Base-by-base conservation (phyloP, 2,113 vertebrate genomes). In the Puma concolor region DNA sequence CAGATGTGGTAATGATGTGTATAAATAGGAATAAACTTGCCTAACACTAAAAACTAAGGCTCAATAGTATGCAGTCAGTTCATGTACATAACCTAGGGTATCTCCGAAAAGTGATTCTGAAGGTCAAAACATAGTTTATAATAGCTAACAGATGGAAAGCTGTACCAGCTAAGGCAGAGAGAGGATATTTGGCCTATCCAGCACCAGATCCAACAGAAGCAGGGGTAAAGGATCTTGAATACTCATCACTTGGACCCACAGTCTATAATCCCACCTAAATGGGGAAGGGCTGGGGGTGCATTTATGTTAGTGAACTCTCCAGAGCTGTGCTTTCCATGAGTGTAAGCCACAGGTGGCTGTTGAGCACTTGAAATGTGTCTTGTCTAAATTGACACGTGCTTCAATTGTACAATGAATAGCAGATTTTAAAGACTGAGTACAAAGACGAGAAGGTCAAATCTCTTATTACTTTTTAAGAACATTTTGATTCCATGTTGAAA, bases 381-480 rank as follows among this genome's bases (percentile, higher is more conserved):
- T 2, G 25, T 82, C 52, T 44, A 29, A 91, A 41, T 0, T 52
- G 52, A 91, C 41, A 52, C 72, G 52, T 74, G 52, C 57, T 89
- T 52, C 36, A 38, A 6, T 36, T 44, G 23, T 67, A 87, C 17
- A 67, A 74, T 41, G 72, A 7, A 54, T 1, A 38, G 54, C 36
- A 50, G 71, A 76, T 77, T 95, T 94, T 67, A 84, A 91, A 92
- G 81, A 79, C 25, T 44, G 69, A 36, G 77, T 23, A 79, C 2
- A 72, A 88, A 91, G n/a, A 48, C 71, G 90, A 95, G n/a, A 89
- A 91, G n/a, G 48, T 80, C 83, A 97, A 69, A 50, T 16, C 82
- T 7, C 41, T 92, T 36, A 90, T 25, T 76, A 15, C 57, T 79
- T 83, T 71, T 52, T 33, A 57, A 93, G 79, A 54, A 48, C 25